Evolutionary conservation across 2,888 invertebrate species (phyloP), one percentile per base, ranked within the genome.

Genomic region (Folsomia manolachei): DNA sequence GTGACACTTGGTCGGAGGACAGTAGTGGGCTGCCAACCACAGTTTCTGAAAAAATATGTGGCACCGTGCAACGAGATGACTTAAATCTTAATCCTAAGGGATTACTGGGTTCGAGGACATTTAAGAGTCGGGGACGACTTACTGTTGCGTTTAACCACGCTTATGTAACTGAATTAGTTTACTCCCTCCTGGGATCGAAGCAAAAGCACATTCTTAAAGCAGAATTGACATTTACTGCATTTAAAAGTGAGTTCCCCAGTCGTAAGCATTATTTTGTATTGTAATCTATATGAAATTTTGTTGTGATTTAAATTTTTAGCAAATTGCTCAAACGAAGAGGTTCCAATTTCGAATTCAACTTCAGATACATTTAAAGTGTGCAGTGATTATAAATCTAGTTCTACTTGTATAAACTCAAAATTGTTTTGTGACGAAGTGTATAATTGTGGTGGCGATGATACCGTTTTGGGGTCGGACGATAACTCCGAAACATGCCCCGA

Each of bases 341-440:
- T 70, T 18, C 4, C 21, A n/a, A 56, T 14, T 56, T 39, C 39
- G 39, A 72, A 69, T 39, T 62, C 63, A 39, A 70, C 70, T 2
- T 4, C 64, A 1, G 71, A 69, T 1, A 68, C 67, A 21, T 75
- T 70, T 68, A 69, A 75, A 75, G 67, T 66, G 18, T 75, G 74
- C 27, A 75, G 64, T 63, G 74, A 75, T 56, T 75, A 72, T 24
- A 61, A 21, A n/a, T 2, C 24, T 18, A 51, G 56, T 25, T 23
- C 66, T 39, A 77, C 77, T 63, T 77, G 77, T 60, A 75, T 77
- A 23, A 77, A 71, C 74, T 75, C 77, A 63, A 75, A 72, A 65
- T 64, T 77, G 39, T 72, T 75, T 61, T 77, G 77, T 73, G 77
- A 77, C 25, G 75, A 75, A 51, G 26, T 75, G 11, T 74, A 61